Evolutionary conservation across 1,140 invertebrate genomes (phyloP).

Genomic region (Bombus balteatus): DNA sequence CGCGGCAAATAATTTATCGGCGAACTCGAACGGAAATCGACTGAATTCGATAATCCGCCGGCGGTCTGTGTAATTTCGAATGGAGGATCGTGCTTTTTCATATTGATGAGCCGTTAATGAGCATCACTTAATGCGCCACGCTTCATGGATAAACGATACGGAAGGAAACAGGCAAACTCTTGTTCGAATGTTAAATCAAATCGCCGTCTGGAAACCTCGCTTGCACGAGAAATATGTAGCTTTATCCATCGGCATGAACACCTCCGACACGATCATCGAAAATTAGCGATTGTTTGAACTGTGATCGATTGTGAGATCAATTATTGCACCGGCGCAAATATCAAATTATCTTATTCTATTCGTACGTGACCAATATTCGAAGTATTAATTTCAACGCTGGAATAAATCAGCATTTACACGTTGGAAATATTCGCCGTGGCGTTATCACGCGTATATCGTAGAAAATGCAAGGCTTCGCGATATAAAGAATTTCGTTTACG

Average conservation of each 20-base stretch:
- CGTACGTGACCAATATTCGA: too few relatives aligned
- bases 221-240: background rate
- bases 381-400: too few relatives aligned
- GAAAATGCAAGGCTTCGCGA: too few relatives aligned
- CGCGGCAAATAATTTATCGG: slow-evolving; percentile 17
- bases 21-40: slow-evolving; percentile 24
- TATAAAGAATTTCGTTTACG: too few relatives aligned
- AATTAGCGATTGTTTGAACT: background rate
- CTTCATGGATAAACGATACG: background rate
- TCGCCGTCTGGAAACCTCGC: background rate
- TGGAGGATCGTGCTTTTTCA: slow-evolving; percentile 5
- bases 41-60: slow-evolving; percentile 10
- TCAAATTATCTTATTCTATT: background rate
- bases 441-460: too few relatives aligned
- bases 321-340: background rate
- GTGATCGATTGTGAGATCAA: background rate
- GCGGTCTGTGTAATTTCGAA: background rate
- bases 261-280: background rate
- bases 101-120: slow-evolving; percentile 1
- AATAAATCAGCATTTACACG: too few relatives aligned
- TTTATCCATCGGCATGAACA: background rate
- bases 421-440: too few relatives aligned
- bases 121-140: background rate
- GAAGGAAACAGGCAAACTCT: background rate
- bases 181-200: background rate